These are phyloP conservation scores for Tyria jacobaeae DNA, from an alignment of 2,888 invertebrate species.

Conservation along the genomic window DNA sequence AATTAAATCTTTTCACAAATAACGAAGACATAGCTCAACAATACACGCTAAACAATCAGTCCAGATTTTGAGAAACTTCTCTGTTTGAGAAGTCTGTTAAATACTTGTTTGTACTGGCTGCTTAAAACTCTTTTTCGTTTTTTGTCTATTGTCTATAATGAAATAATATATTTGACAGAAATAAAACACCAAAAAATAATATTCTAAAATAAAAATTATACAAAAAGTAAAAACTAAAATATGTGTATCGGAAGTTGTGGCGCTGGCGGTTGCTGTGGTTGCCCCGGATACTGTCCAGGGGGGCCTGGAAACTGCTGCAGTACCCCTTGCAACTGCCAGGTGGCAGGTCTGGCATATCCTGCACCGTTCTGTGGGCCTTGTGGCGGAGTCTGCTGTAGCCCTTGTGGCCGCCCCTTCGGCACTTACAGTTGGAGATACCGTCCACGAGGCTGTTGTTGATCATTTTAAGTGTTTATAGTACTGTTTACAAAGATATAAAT, in stretches of 20 bases:
- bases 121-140: not conserved
- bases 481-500: not conserved
- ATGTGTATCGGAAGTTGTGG: slow-evolving; percentile 17
- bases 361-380: slow-evolving; percentile 66
- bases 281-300: slow-evolving; percentile 7
- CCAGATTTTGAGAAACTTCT: too few relatives aligned
- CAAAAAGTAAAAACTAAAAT: not conserved
- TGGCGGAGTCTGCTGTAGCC: slow-evolving; percentile 57
- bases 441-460: slow-evolving; percentile 50
- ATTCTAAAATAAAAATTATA: slow-evolving; percentile 1
- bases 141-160: too few relatives aligned
- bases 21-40: too few relatives aligned
- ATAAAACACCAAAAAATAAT: slow-evolving; percentile 5
- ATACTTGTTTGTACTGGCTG: slow-evolving; percentile 2
- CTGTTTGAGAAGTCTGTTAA: not conserved
- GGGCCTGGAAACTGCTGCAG: slow-evolving; percentile 26
- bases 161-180: not conserved
- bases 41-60: too few relatives aligned
- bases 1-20: too few relatives aligned
- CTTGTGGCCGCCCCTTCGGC: slow-evolving; percentile 70
- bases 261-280: slow-evolving; percentile 25
- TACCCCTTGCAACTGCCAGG: slow-evolving; percentile 66
- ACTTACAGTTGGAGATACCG: slow-evolving; percentile 71
- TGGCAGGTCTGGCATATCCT: slow-evolving; percentile 60
- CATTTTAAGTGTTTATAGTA: not conserved